Evolutionary conservation across 2,888 invertebrate species (phyloP).

Genomic region (Eubasilissa splendida): DNA sequence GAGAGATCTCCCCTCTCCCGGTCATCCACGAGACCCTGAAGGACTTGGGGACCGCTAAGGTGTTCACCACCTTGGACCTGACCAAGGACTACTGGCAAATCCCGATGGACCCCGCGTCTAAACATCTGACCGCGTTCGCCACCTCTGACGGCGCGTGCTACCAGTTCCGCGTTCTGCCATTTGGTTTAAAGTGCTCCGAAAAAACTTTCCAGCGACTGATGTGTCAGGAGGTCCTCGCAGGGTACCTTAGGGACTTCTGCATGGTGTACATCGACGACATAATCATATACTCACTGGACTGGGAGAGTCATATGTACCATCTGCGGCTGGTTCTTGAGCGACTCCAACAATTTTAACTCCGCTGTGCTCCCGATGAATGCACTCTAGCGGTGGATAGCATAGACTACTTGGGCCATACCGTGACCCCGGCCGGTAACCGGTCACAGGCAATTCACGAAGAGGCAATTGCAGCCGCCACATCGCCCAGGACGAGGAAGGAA

Average conservation of each 20-base stretch:
- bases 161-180: conserved; percentile 27
- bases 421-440: not conserved
- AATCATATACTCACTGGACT: not conserved
- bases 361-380: not conserved
- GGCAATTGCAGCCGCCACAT: not conserved
- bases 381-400: not conserved
- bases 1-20: not conserved
- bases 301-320: not conserved
- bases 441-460: not conserved
- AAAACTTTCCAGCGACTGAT: conserved; percentile 9
- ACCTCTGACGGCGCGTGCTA: conserved; percentile 22
- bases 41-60: not conserved
- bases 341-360: not conserved
- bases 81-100: conserved; percentile 12
- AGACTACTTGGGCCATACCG: not conserved
- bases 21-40: not conserved
- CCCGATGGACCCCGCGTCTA: not conserved
- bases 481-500: not conserved
- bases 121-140: conserved; percentile 18
- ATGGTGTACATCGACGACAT: conserved; percentile 33
- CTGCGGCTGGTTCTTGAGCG: not conserved
- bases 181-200: conserved; percentile 22
- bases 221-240: conserved; percentile 34
- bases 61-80: not conserved
- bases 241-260: not conserved